phyloP scores from a whole-genome alignment of 2,113 vertebrate species.

The Saccopteryx leptura region DNA sequence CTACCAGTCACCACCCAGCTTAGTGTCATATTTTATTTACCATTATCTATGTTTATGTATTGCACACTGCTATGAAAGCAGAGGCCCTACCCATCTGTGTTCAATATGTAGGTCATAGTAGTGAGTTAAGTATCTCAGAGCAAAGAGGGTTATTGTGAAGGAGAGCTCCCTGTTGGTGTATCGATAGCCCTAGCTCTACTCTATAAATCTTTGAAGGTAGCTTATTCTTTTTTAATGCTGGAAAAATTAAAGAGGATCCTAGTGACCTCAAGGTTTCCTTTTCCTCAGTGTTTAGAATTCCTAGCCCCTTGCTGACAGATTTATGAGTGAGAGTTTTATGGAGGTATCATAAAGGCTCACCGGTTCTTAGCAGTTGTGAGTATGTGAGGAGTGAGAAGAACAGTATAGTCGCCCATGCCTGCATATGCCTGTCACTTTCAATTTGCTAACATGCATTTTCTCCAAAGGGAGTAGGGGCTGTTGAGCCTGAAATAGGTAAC shows the following conservation, averaged over 20 bases:
- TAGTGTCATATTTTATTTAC: neutral
- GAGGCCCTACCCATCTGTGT: neutral
- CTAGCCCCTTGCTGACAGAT: neutral
- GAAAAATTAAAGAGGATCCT: conserved; percentile 18
- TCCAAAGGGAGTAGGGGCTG: conserved; percentile 62
- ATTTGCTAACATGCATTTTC: conserved; percentile 73
- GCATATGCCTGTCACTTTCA: conserved; percentile 36
- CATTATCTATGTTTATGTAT: neutral
- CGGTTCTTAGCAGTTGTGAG: neutral
- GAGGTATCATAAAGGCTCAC: neutral
- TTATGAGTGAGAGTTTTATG: neutral
- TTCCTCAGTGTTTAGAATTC: conserved; percentile 2
- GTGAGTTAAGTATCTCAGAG: conserved; percentile 30
- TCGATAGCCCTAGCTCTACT: neutral
- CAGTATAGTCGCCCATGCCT: neutral
- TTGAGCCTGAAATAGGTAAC: conserved; percentile 68
- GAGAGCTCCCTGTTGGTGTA: neutral
- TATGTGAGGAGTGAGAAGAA: neutral
- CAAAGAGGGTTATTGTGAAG: neutral
- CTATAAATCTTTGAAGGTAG: conserved; percentile 10
- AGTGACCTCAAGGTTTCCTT: neutral
- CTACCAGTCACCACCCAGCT: neutral
- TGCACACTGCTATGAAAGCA: neutral
- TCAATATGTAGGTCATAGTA: neutral
- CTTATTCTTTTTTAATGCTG: neutral